phyloP scores from a whole-genome alignment of 1,140 invertebrate genomes.

The Rhagoletis pomonella region DNA sequence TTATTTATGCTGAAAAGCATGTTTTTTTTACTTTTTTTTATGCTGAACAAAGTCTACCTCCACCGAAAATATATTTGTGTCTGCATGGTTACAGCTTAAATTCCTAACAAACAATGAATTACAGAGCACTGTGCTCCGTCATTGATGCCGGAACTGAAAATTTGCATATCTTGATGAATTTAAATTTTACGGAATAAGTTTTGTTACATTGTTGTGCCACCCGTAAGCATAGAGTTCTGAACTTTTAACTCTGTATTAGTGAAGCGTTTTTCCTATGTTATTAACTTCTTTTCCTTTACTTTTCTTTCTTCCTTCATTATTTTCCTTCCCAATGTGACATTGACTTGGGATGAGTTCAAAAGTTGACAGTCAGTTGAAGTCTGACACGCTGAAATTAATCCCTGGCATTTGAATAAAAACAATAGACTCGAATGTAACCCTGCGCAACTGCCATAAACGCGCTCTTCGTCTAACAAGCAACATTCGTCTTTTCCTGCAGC shows the following conservation, averaged over 20 bases:
- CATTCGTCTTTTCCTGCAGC: constrained; percentile 25
- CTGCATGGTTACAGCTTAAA: neutral
- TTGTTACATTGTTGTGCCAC: constrained; percentile 4
- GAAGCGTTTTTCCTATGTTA: neutral
- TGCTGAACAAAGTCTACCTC: no score
- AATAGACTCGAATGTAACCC: neutral
- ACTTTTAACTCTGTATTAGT: neutral
- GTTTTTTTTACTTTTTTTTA: no score
- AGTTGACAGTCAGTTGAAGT: constrained; percentile 38
- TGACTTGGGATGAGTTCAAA: constrained; percentile 1
- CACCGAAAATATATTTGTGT: no score
- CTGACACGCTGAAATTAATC: constrained; percentile 42
- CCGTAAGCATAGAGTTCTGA: neutral
- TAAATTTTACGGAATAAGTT: constrained; percentile 35
- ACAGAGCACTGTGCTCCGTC: neutral
- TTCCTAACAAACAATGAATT: neutral
- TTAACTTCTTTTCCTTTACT: neutral
- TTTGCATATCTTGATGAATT: constrained; percentile 49
- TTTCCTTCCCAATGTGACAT: neutral
- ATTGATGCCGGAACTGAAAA: constrained; percentile 47
- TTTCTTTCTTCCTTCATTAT: neutral
- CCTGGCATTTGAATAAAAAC: constrained; percentile 45
- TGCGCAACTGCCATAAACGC: neutral
- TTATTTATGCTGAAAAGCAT: no score
- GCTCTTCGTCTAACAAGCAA: neutral